Percentiles rank a stretch among this genome's conserved stretches.
Evolutionary conservation across 2,113 vertebrate species (phyloP).

Genomic region (Brachirus orientalis): DNA sequence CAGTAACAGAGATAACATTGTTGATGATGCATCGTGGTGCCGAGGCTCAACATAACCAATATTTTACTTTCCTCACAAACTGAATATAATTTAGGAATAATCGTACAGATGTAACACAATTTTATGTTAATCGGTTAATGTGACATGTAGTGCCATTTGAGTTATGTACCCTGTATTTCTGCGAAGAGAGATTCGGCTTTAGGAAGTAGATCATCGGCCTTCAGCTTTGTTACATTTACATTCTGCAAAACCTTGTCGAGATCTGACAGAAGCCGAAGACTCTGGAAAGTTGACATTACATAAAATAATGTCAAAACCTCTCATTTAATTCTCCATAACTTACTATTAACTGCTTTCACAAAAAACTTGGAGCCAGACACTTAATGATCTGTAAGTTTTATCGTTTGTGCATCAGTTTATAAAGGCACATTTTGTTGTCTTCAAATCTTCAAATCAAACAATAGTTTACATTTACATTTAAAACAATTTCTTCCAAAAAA

Average conservation of each 20-base stretch:
- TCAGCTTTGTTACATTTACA: conserved; percentile 73
- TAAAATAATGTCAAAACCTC: no score
- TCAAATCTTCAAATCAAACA: neutral
- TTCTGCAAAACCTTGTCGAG: conserved; percentile 75
- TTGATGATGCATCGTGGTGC: neutral
- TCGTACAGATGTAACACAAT: no score
- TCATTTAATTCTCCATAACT: no score
- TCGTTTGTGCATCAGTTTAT: neutral
- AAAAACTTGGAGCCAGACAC: no score
- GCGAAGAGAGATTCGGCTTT: conserved; percentile 76
- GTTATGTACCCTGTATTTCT: conserved; percentile 77
- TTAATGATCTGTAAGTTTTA: no score
- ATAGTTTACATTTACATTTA: neutral
- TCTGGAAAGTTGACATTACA: conserved; percentile 6
- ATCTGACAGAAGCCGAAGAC: conserved; percentile 63
- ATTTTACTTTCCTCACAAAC: conserved; percentile 1
- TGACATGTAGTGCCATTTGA: neutral
- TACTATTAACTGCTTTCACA: no score
- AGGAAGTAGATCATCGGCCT: conserved; percentile 77
- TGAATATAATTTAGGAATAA: neutral
- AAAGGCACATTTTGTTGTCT: neutral
- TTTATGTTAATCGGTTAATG: no score
- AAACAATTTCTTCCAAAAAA: conserved; percentile 12
- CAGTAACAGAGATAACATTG: conserved; percentile 20
- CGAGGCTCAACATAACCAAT: neutral